Evolutionary conservation across 2,888 invertebrate genomes (phyloP).

Genomic region (Microplitis manilae): DNA sequence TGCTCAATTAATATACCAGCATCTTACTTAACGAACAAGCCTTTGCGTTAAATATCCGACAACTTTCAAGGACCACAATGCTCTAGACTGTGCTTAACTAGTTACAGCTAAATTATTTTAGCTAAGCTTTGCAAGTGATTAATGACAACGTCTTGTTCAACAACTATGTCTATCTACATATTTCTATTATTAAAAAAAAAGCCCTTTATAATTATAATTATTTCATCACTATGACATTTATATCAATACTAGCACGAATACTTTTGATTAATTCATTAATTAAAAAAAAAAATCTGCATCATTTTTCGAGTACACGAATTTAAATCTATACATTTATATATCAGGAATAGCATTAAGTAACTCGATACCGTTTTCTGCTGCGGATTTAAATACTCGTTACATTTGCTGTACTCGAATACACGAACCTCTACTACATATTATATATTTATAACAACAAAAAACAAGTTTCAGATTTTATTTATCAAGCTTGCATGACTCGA

Average conservation of each 20-base stretch:
- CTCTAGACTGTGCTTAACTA: slow-evolving; percentile 6
- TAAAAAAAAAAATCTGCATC: background rate
- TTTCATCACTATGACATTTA: background rate
- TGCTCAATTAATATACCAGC: slow-evolving; percentile 58
- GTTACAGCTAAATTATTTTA: background rate
- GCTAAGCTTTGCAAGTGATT: background rate
- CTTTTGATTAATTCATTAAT: background rate
- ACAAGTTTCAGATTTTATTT: too few species aligned
- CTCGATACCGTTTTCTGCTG: slow-evolving; percentile 52
- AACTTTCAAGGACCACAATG: slow-evolving; percentile 2
- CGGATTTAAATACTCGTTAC: slow-evolving; percentile 52
- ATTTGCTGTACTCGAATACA: slow-evolving; percentile 23
- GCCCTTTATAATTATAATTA: background rate
- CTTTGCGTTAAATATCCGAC: slow-evolving; percentile 15
- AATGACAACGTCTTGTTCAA: background rate
- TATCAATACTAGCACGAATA: too few species aligned
- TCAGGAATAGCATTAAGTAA: slow-evolving; percentile 62
- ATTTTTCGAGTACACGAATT: background rate
- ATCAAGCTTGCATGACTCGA: too few species aligned
- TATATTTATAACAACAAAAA: too few species aligned
- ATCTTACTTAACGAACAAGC: slow-evolving; percentile 40
- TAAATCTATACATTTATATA: slow-evolving; percentile 5
- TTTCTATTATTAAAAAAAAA: background rate
- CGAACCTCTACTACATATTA: background rate
- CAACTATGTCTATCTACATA: background rate